Percentiles rank a stretch among this genome's conserved stretches.
Evolutionary conservation across 2,888 invertebrate genomes (phyloP).

Genomic region (Pharmacophagus antenor): DNA sequence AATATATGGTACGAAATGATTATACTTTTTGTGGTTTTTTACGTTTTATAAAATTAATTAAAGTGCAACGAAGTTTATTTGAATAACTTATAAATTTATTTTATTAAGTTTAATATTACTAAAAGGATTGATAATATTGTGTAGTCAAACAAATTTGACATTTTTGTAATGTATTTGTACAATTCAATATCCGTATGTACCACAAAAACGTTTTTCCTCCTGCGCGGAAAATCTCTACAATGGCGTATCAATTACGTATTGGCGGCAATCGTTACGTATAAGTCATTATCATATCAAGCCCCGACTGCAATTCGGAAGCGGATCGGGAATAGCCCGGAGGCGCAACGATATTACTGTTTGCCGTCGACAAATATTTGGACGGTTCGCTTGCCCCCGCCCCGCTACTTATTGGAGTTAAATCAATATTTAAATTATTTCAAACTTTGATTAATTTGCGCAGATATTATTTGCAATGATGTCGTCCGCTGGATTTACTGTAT

Average conservation of each 20-base stretch:
- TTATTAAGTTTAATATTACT: no score
- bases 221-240: conserved; percentile 42
- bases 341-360: conserved; percentile 78
- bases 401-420: conserved; percentile 77
- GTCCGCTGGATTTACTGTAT: conserved; percentile 48
- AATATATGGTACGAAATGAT: no score
- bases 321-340: conserved; percentile 56
- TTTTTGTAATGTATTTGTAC: no score
- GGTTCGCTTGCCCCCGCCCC: conserved; percentile 49
- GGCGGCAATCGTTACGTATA: conserved; percentile 57
- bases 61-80: no score
- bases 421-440: conserved; percentile 79
- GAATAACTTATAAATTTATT: no score
- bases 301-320: conserved; percentile 47
- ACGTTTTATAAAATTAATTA: no score
- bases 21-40: no score
- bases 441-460: conserved; percentile 79
- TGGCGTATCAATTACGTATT: conserved; percentile 57
- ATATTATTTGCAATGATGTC: conserved; percentile 76
- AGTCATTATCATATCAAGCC: conserved; percentile 71
- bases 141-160: no score
- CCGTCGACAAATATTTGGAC: conserved; percentile 64
- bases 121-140: no score
- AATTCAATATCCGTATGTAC: no score
- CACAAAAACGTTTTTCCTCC: no score